A percentile compares a stretch with the other conserved stretches of the same genome.
These are phyloP conservation scores for Lutjanus campechanus DNA, from an alignment of 2,797 vertebrate species.

Conservation along the genomic window DNA sequence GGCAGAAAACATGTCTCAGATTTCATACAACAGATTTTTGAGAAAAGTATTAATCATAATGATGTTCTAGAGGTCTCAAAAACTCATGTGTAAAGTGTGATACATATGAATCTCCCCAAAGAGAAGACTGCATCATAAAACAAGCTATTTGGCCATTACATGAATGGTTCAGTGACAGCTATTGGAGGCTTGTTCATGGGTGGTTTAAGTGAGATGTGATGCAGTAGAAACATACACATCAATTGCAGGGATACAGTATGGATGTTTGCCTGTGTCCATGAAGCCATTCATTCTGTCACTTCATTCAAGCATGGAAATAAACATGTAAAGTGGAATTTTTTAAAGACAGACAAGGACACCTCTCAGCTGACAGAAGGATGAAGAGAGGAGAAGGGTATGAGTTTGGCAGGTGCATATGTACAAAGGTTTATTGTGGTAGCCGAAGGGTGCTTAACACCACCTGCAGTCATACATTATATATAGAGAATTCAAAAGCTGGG, in stretches of 20 bases:
- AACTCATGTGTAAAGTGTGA: too few species aligned
- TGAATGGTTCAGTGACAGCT: background rate
- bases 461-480: background rate
- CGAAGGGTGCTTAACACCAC: background rate
- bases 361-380: background rate
- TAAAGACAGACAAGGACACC: background rate
- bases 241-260: background rate
- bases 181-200: background rate
- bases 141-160: background rate
- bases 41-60: too few species aligned
- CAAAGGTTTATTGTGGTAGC: background rate
- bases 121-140: background rate
- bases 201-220: background rate
- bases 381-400: background rate
- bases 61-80: too few species aligned
- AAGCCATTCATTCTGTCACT: background rate
- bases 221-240: background rate
- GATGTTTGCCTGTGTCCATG: background rate
- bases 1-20: too few species aligned
- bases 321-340: background rate
- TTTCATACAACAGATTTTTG: too few species aligned
- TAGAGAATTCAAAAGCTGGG: background rate
- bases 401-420: background rate
- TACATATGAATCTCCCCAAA: background rate
- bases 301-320: background rate